These are phyloP conservation scores for Pollenia amentaria DNA, from an alignment of 2,888 invertebrate genomes.

Conservation along the genomic window DNA sequence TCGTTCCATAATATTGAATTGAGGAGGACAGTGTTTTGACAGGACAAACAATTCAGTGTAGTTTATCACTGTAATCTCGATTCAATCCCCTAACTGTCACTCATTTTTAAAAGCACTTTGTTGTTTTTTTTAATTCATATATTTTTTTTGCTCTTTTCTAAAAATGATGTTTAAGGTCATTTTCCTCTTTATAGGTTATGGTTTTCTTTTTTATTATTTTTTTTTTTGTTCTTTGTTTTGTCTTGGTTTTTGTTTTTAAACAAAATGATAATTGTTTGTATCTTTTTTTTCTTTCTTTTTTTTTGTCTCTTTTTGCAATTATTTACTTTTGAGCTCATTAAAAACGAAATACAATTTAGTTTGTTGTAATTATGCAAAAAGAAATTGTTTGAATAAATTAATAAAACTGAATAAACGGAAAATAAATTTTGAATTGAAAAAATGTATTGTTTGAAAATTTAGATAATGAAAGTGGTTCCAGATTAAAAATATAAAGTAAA, in stretches of 20 bases:
- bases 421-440: too few relatives aligned
- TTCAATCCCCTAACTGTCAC: not conserved
- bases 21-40: constrained; percentile 1
- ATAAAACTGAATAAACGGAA: too few relatives aligned
- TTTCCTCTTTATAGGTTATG: not conserved
- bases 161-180: not conserved
- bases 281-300: too few relatives aligned
- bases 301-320: too few relatives aligned
- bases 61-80: not conserved
- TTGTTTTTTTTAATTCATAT: not conserved
- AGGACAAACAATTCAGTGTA: not conserved
- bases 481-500: too few relatives aligned
- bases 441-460: too few relatives aligned
- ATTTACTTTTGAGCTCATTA: too few relatives aligned
- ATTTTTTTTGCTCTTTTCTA: not conserved
- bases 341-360: too few relatives aligned
- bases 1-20: too few relatives aligned
- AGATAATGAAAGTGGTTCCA: too few relatives aligned
- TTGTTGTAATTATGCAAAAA: too few relatives aligned
- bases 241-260: not conserved
- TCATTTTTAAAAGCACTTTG: not conserved
- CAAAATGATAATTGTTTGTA: not conserved
- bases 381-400: too few relatives aligned
- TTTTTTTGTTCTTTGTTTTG: not conserved
- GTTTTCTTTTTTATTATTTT: not conserved